Evolutionary conservation across 1,140 invertebrate genomes (phyloP).

Genomic region (Artemia franciscana): DNA sequence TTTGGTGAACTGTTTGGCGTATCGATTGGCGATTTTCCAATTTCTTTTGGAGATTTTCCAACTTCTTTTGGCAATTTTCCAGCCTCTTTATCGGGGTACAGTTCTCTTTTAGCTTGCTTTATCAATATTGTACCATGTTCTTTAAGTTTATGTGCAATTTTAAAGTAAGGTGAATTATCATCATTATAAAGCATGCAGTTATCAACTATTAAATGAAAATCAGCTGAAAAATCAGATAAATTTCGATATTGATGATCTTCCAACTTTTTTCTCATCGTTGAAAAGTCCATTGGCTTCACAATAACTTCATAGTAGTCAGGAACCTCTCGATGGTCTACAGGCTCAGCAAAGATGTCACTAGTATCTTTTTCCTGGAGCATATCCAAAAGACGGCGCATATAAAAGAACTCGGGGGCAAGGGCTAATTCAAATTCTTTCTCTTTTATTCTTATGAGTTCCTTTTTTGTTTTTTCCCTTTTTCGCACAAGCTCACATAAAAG

Average conservation of each 20-base stretch:
- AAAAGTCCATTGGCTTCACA: conserved; percentile 82
- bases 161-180: conserved; percentile 61
- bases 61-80: background rate
- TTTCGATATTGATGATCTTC: conserved; percentile 47
- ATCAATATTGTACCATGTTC: conserved; percentile 33
- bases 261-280: conserved; percentile 66
- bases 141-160: conserved; percentile 59
- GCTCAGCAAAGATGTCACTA: conserved; percentile 64
- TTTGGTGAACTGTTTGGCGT: background rate
- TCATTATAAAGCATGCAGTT: conserved; percentile 89
- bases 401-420: conserved; percentile 52
- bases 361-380: conserved; percentile 47
- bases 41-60: background rate
- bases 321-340: conserved; percentile 70
- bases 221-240: conserved; percentile 53
- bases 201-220: conserved; percentile 80
- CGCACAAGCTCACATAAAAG: conserved; percentile 79
- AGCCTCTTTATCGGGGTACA: conserved; percentile 5
- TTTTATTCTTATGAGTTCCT: conserved; percentile 42
- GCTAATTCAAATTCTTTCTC: conserved; percentile 55
- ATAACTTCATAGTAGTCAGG: conserved; percentile 82
- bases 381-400: conserved; percentile 46
- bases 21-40: background rate
- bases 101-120: conserved; percentile 8
- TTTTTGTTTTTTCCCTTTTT: conserved; percentile 82